A percentile compares a stretch with the other conserved stretches of the same genome.
phyloP scores from a whole-genome alignment of 2,888 invertebrate genomes.

The Melinaea menophilus region DNA sequence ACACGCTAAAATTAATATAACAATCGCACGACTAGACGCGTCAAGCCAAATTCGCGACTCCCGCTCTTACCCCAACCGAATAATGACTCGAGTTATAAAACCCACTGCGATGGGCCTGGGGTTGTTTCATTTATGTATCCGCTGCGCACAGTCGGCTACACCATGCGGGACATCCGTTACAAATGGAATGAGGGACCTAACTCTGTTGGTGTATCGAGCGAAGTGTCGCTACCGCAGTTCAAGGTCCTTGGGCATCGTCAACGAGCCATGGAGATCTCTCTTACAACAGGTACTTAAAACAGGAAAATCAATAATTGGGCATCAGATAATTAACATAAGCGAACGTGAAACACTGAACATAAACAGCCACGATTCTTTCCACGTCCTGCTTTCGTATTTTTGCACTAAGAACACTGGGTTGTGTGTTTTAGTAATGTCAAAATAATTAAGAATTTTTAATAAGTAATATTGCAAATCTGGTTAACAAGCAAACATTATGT shows the following conservation, averaged over 20 bases:
- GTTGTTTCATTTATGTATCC: conserved; percentile 73
- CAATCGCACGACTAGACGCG: conserved; percentile 67
- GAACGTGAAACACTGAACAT: conserved; percentile 71
- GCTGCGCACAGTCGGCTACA: conserved; percentile 94
- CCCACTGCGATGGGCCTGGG: conserved; percentile 78
- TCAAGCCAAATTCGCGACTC: conserved; percentile 62
- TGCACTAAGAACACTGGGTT: conserved; percentile 72
- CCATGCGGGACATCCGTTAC: conserved; percentile 98
- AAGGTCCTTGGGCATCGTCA: conserved; percentile 98
- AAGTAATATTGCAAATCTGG: too few species aligned
- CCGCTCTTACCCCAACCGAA: conserved; percentile 68
- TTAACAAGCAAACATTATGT: too few species aligned
- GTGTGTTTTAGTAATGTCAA: conserved; percentile 49
- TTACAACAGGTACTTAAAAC: conserved; percentile 91
- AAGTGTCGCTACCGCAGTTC: conserved; percentile 98
- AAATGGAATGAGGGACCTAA: conserved; percentile 97
- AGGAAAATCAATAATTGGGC: conserved; percentile 50
- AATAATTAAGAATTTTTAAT: conserved; percentile 18
- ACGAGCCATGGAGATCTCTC: conserved; percentile 96
- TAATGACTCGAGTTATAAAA: conserved; percentile 71
- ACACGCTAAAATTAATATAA: conserved; percentile 69
- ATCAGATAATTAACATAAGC: conserved; percentile 40
- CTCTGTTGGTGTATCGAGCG: conserved; percentile 96
- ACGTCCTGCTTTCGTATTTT: conserved; percentile 76
- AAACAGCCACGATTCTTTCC: conserved; percentile 72